A percentile compares a stretch with the other conserved stretches of the same genome.
phyloP scores from a whole-genome alignment of 2,113 vertebrate genomes.

The Oophaga pumilio region DNA sequence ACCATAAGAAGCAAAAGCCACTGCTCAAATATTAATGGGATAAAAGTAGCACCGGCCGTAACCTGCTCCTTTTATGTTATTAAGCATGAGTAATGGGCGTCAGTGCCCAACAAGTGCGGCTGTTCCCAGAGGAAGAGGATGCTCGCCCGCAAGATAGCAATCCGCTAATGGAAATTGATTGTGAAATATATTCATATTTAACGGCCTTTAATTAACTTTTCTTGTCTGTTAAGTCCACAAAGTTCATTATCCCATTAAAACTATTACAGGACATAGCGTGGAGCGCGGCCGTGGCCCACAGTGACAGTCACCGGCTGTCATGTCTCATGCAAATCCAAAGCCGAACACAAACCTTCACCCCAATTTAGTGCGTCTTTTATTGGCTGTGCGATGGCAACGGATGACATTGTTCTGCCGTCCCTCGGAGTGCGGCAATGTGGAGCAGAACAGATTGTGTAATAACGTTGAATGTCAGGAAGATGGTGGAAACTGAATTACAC shows the following conservation, averaged over 20 bases:
- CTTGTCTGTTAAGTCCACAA: slow-evolving; percentile 66
- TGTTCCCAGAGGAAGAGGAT: slow-evolving; percentile 72
- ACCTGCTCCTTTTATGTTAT: slow-evolving; percentile 64
- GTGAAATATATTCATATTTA: slow-evolving; percentile 78
- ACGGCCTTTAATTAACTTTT: slow-evolving; percentile 75
- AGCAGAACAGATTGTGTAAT: slow-evolving; percentile 34
- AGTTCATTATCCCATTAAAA: slow-evolving; percentile 72
- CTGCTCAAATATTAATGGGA: slow-evolving; percentile 74
- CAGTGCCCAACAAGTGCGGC: slow-evolving; percentile 61
- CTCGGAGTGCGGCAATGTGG: not conserved
- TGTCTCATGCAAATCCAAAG: slow-evolving; percentile 1
- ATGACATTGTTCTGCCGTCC: not conserved
- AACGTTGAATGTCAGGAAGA: not conserved
- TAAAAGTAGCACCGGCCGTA: slow-evolving; percentile 51
- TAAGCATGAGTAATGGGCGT: slow-evolving; percentile 61
- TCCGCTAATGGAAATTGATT: slow-evolving; percentile 75
- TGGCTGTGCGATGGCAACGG: not conserved
- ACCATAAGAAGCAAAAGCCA: slow-evolving; percentile 68
- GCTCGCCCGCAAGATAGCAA: slow-evolving; percentile 62
- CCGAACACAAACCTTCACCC: not conserved
- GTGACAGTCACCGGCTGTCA: not conserved
- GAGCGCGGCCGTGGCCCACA: not conserved
- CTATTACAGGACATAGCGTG: slow-evolving; percentile 58
- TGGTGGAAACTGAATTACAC: slow-evolving; percentile 8
- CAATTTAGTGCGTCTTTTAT: not conserved